phyloP scores from a whole-genome alignment of 2,888 invertebrate species.

The Dynastes grantii region DNA sequence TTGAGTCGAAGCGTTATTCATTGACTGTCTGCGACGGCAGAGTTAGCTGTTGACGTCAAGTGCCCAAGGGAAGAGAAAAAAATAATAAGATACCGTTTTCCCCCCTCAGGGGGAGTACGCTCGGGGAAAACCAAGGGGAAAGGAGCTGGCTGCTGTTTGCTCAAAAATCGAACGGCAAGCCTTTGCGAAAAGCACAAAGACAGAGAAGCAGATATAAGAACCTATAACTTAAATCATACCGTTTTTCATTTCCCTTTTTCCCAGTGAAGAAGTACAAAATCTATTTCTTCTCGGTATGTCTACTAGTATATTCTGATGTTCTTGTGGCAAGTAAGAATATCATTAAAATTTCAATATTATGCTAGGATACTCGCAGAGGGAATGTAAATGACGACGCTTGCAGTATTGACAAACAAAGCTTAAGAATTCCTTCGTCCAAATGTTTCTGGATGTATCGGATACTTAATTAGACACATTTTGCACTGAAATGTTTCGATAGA shows the following conservation, averaged over 20 bases:
- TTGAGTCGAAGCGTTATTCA: constrained; percentile 11
- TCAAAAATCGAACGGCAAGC: constrained; percentile 28
- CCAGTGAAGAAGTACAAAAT: neutral
- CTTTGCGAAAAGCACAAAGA: neutral
- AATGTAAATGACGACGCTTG: too few relatives aligned
- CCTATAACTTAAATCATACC: neutral
- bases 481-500: too few relatives aligned
- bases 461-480: too few relatives aligned
- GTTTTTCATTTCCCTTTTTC: neutral
- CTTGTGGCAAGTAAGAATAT: neutral
- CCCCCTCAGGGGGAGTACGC: constrained; percentile 2
- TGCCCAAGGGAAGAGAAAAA: constrained; percentile 32
- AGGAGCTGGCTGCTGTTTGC: constrained; percentile 27
- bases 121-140: too few relatives aligned
- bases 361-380: neutral
- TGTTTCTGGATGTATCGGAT: too few relatives aligned
- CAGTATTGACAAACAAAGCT: too few relatives aligned
- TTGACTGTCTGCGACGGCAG: constrained; percentile 7
- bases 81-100: constrained; percentile 39
- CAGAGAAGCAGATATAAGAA: neutral
- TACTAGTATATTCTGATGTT: neutral
- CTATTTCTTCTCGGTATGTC: neutral
- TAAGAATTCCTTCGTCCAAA: too few relatives aligned
- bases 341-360: neutral
- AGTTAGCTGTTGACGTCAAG: constrained; percentile 35